Conservation (phyloP, 35 echinoderm and acorn worm genomes). For the Stichopus chloronotus region DNA sequence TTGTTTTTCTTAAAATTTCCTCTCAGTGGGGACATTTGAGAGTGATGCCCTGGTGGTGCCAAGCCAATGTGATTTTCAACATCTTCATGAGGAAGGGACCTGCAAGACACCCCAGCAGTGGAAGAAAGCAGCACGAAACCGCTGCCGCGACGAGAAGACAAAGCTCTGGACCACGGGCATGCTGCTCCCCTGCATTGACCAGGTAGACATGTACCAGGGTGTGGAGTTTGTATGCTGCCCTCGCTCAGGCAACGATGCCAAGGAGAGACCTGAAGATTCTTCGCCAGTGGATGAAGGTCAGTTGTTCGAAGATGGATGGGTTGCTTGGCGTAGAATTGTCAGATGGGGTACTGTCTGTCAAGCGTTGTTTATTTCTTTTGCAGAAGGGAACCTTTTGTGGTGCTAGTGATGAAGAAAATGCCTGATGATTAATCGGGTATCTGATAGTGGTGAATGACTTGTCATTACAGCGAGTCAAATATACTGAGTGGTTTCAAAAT, state of each 20-base stretch:
- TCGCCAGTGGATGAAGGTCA: slow-evolving; percentile 11
- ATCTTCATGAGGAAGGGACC: slow-evolving; percentile 69
- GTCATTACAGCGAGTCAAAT: too few relatives aligned
- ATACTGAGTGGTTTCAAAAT: too few relatives aligned
- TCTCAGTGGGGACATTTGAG: slow-evolving; percentile 79
- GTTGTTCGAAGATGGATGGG: background rate
- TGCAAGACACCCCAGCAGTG: slow-evolving; percentile 73
- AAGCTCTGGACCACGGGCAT: slow-evolving; percentile 61
- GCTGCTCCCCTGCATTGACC: slow-evolving; percentile 69
- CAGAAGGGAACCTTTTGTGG: too few relatives aligned
- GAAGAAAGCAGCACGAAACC: slow-evolving; percentile 53
- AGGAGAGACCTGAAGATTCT: background rate
- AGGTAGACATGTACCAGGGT: slow-evolving; percentile 72
- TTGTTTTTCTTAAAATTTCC: background rate
- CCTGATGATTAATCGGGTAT: too few relatives aligned
- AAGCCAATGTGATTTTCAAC: slow-evolving; percentile 75
- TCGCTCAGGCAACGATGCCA: background rate
- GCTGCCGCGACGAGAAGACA: slow-evolving; percentile 56
- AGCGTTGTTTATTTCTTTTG: background rate
- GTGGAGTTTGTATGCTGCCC: slow-evolving; percentile 93
- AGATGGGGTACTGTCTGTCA: background rate
- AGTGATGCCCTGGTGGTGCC: slow-evolving; percentile 88
- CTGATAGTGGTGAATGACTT: too few relatives aligned
- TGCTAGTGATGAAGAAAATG: too few relatives aligned
- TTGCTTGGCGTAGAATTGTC: background rate